Base-by-base conservation (phyloP, 2,797 vertebrate species). In the Channa striata region DNA sequence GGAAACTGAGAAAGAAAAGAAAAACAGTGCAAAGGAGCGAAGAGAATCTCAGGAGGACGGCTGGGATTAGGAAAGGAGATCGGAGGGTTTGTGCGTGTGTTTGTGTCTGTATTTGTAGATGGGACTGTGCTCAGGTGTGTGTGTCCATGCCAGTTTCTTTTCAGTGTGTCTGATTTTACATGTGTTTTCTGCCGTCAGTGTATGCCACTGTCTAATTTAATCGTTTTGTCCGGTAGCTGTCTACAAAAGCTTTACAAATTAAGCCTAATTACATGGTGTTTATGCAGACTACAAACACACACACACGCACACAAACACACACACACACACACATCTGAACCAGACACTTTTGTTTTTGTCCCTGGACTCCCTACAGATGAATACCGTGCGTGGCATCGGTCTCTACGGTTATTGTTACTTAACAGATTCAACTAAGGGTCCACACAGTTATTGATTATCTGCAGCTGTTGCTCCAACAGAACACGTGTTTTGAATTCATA, bases 1-100 rank as follows among this genome's bases (percentile, higher is more conserved):
- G 74, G 84, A 64, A 86, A 87, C 59, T 77, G 61, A 90, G 75
- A 89, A 88, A 89, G 78, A 77, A 64, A 74, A 59, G 72, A 61
- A 82, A 80, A 78, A 72, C 17, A 82, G 74, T 61, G 59, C 48
- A 72, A 77, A 39, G 47, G 72, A 20, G 40, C 66, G 68, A 73
- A 77, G 74, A 82, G 79, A 74, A 76, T 59, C 72, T 78, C 44
- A 56, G n/a, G 51, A 59, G 63, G 67, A 74, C 8, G 11, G 17
- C 20, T 46, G 8, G 33, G 57, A 80, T 77, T 39, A 77, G 54
- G 52, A 61, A 37, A 68, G 68, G 58, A 74, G 46, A 44, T 3
- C 1, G 21, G 44, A 53, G 67, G 74, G 76, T 56, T 50, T 69
- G 33, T 65, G 14, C 6, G 25, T 30, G 25, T 30, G 25, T 30